Base-by-base conservation (phyloP, 92 coral and sea anemone species). In the Parazoanthus darwini region DNA sequence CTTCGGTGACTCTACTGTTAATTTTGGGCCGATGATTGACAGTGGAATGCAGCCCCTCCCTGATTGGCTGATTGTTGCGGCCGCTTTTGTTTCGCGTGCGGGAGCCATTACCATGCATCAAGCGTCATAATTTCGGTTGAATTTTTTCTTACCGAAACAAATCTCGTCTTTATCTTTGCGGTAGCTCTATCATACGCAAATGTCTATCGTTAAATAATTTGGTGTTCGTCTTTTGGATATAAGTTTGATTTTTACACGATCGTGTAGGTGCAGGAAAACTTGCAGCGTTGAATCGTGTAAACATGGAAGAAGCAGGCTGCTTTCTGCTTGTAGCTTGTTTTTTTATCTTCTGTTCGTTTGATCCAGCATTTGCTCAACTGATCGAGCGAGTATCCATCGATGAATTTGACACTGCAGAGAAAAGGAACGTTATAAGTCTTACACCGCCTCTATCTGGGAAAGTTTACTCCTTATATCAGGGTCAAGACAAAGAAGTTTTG, bases 21-120 rank as follows among this genome's bases (percentile, higher is more conserved):
- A 89, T 81, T 90, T 92, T 88, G 93, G 87, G 16, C 48, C 72
- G 81, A 80, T 93, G 98, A 94, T 94, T 94, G 98, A 92, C 98
- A 90, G 94, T 54, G 42, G 81, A 71, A 84, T 81, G 83, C 37
- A 81, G 82, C 88, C 88, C 89, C 87, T 88, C 89, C 82, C 87
- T 74, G 89, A 94, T 94, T 94, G 98, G 98, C 74, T 90, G 59
- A 74, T 71, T 59, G 84, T n/a, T 39, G 13, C 18, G 20, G 78
- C 91, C 83, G 87, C 83, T 72, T 89, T 54, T 91, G 89, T 48
- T 80, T 35, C 50, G 91, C 86, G 91, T 85, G 89, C 83, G 85
- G 73, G 84, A 70, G 88, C 78, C 65, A 90, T 78, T 71, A 80
- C 77, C 56, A 73, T 65, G 77, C 73, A 54, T 15, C 16, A 15